These are phyloP conservation scores for Hoplostethus atlanticus DNA, from an alignment of 2,797 vertebrate species.

Conservation along the genomic window DNA sequence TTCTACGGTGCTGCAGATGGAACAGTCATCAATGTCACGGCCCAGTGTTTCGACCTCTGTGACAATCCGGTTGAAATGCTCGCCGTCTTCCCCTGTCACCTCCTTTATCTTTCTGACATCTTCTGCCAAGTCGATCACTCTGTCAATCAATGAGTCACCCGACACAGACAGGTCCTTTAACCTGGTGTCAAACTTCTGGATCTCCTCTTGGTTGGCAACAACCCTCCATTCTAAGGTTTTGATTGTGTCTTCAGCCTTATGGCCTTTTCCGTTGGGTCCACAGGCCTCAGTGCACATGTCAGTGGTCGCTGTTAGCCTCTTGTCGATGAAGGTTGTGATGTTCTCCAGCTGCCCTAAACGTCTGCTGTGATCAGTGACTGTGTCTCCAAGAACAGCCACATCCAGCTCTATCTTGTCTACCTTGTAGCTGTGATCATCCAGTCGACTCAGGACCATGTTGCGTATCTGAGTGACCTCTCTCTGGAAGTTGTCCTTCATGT, in stretches of 20 bases:
- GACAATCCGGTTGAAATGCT: constrained; percentile 83
- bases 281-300: constrained; percentile 87
- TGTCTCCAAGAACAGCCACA: constrained; percentile 77
- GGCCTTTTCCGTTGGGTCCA: constrained; percentile 53
- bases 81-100: constrained; percentile 74
- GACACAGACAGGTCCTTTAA: constrained; percentile 82
- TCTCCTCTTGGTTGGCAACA: constrained; percentile 82
- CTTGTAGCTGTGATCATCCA: constrained; percentile 78
- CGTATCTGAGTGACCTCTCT: constrained; percentile 83
- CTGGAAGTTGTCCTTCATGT: constrained; percentile 82
- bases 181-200: constrained; percentile 82
- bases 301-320: constrained; percentile 77
- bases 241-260: constrained; percentile 75
- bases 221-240: constrained; percentile 87
- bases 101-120: constrained; percentile 79
- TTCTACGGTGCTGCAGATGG: constrained; percentile 71
- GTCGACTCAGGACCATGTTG: constrained; percentile 67
- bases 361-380: constrained; percentile 78
- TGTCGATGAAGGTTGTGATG: constrained; percentile 79
- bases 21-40: constrained; percentile 73
- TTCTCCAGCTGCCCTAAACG: constrained; percentile 78
- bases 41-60: constrained; percentile 80
- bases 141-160: constrained; percentile 80
- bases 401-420: constrained; percentile 84
- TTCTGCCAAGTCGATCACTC: constrained; percentile 76